phyloP scores from a whole-genome alignment of 2,797 vertebrate species.

The Centroberyx gerrardi region DNA sequence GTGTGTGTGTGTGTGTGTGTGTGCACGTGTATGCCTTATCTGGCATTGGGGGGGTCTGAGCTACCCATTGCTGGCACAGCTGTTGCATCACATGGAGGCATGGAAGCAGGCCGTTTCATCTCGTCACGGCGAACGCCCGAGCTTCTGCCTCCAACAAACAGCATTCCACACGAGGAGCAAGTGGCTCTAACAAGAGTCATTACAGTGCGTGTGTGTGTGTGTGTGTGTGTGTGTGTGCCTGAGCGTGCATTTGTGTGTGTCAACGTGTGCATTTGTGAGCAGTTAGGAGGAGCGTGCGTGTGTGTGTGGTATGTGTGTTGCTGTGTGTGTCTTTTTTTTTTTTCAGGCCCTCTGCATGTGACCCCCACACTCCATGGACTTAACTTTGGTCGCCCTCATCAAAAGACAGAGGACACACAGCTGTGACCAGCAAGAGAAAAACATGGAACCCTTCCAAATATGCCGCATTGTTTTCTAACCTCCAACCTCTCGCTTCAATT shows the following conservation, averaged over 20 bases:
- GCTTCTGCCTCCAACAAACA: slow-evolving; percentile 59
- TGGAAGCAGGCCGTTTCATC: slow-evolving; percentile 47
- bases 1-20: slow-evolving; percentile 1
- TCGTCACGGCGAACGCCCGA: slow-evolving; percentile 40
- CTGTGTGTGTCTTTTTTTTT: slow-evolving; percentile 15
- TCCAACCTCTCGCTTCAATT: slow-evolving; percentile 46
- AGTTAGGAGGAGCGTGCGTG: not conserved
- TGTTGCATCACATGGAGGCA: slow-evolving; percentile 56
- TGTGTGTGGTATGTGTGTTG: slow-evolving; percentile 6
- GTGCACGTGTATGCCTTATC: slow-evolving; percentile 7
- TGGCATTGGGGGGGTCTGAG: slow-evolving; percentile 2
- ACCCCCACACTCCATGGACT: slow-evolving; percentile 68
- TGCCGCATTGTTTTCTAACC: slow-evolving; percentile 45
- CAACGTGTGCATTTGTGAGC: not conserved
- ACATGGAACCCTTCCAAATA: slow-evolving; percentile 62
- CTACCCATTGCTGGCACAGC: slow-evolving; percentile 42
- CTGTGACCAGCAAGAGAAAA: slow-evolving; percentile 70
- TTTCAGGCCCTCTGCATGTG: slow-evolving; percentile 49
- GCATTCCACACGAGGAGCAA: slow-evolving; percentile 60
- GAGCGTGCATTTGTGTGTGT: not conserved
- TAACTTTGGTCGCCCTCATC: slow-evolving; percentile 64
- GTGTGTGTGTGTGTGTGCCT: not conserved
- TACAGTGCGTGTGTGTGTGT: slow-evolving; percentile 10
- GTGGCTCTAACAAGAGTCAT: slow-evolving; percentile 63
- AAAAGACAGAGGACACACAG: slow-evolving; percentile 69